phyloP scores from a whole-genome alignment of 2,113 vertebrate species.

The Morone saxatilis region DNA sequence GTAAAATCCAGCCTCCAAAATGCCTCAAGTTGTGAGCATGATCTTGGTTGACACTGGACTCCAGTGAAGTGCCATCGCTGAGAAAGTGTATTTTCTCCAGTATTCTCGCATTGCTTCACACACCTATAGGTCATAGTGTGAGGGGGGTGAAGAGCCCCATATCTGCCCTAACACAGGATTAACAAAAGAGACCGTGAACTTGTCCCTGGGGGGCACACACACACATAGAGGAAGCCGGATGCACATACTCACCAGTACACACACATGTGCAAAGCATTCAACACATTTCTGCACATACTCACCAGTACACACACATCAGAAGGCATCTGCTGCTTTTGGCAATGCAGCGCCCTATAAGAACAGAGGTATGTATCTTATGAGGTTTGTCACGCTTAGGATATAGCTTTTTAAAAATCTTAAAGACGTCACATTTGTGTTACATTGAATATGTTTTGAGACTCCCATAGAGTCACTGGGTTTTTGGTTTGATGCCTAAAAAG shows the following conservation, averaged over 20 bases:
- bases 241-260: background rate
- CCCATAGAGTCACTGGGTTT: no score
- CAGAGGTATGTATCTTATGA: background rate
- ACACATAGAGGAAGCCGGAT: slow-evolving; percentile 29
- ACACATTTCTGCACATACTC: slow-evolving; percentile 14
- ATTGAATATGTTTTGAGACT: no score
- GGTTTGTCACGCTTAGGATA: slow-evolving; percentile 1
- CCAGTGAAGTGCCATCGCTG: slow-evolving; percentile 10
- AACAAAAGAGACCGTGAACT: slow-evolving; percentile 45
- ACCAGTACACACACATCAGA: slow-evolving; percentile 1
- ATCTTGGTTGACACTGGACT: slow-evolving; percentile 27
- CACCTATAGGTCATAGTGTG: slow-evolving; percentile 58
- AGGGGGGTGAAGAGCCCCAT: slow-evolving; percentile 25
- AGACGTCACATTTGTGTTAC: background rate
- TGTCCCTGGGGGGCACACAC: slow-evolving; percentile 14
- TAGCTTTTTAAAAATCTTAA: no score
- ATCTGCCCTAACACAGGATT: slow-evolving; percentile 59
- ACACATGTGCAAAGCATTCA: slow-evolving; percentile 3
- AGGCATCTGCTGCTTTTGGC: slow-evolving; percentile 9
- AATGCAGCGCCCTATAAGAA: background rate
- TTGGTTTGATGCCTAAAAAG: no score
- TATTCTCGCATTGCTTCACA: slow-evolving; percentile 27
- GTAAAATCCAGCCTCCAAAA: background rate
- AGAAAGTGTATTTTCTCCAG: slow-evolving; percentile 28
- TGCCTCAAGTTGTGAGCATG: slow-evolving; percentile 4